These are phyloP conservation scores for Seladonia tumulorum DNA, from an alignment of 2,888 invertebrate species.

Conservation along the genomic window DNA sequence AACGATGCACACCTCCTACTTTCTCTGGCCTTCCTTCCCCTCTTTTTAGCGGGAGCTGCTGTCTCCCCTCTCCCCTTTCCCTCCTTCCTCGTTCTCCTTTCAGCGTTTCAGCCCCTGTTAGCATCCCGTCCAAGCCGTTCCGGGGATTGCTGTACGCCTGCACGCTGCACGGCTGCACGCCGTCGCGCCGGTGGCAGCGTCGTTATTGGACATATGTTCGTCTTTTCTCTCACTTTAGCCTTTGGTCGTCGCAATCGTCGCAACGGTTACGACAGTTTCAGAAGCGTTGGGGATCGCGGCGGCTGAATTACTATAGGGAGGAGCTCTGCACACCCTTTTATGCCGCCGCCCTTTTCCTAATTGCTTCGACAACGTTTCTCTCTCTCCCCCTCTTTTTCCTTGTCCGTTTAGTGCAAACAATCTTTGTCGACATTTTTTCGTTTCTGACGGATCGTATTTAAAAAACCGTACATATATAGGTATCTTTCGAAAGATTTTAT, in stretches of 20 bases:
- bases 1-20: slow-evolving; percentile 72
- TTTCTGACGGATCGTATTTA: background rate
- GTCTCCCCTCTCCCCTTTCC: background rate
- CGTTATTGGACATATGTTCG: slow-evolving; percentile 16
- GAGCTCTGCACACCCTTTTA: slow-evolving; percentile 62
- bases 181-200: background rate
- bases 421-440: background rate
- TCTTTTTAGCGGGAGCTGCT: slow-evolving; percentile 53
- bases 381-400: background rate
- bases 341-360: slow-evolving; percentile 69
- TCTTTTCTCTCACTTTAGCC: background rate
- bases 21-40: slow-evolving; percentile 71
- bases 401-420: background rate
- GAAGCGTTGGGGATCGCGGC: background rate
- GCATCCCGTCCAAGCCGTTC: background rate
- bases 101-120: background rate
- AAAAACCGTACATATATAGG: background rate
- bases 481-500: too few relatives aligned
- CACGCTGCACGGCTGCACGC: background rate
- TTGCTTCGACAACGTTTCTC: slow-evolving; percentile 2
- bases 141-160: background rate
- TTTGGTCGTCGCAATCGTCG: background rate
- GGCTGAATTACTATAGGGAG: slow-evolving; percentile 62
- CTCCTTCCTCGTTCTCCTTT: background rate
- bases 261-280: background rate